A percentile compares a stretch with the other conserved stretches of the same genome.
phyloP scores from a whole-genome alignment of 2,113 vertebrate species.

The Xyliphius kryptos region DNA sequence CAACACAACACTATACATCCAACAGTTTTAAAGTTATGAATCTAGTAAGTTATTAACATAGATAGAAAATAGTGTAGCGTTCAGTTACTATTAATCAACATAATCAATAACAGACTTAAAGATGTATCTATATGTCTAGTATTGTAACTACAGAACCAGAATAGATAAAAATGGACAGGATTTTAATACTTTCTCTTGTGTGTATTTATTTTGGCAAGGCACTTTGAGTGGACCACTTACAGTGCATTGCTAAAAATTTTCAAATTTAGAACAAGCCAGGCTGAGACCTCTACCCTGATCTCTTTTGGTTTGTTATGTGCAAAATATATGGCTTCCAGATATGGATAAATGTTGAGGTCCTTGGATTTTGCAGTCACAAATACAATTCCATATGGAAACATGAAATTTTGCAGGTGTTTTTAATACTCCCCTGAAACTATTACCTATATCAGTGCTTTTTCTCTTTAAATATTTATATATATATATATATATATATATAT shows the following conservation, averaged over 20 bases:
- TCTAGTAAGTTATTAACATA: constrained; percentile 47
- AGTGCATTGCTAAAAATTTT: constrained; percentile 54
- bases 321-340: constrained; percentile 62
- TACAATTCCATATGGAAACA: constrained; percentile 11
- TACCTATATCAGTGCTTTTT: constrained; percentile 60
- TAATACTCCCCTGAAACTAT: constrained; percentile 30
- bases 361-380: constrained; percentile 44
- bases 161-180: constrained; percentile 34
- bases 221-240: constrained; percentile 51
- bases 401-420: constrained; percentile 10
- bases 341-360: constrained; percentile 41
- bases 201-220: constrained; percentile 45
- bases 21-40: constrained; percentile 34
- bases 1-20: constrained; percentile 37
- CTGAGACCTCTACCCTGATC: constrained; percentile 47
- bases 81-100: constrained; percentile 49
- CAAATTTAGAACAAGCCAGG: constrained; percentile 51
- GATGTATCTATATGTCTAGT: constrained; percentile 45
- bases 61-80: constrained; percentile 57
- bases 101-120: constrained; percentile 36
- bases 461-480: constrained; percentile 5
- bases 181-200: constrained; percentile 29
- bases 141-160: constrained; percentile 35
- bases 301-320: constrained; percentile 39
- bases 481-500: not conserved